Evolutionary conservation across 2,797 vertebrate genomes (phyloP).

Genomic region (Botia kubotai): DNA sequence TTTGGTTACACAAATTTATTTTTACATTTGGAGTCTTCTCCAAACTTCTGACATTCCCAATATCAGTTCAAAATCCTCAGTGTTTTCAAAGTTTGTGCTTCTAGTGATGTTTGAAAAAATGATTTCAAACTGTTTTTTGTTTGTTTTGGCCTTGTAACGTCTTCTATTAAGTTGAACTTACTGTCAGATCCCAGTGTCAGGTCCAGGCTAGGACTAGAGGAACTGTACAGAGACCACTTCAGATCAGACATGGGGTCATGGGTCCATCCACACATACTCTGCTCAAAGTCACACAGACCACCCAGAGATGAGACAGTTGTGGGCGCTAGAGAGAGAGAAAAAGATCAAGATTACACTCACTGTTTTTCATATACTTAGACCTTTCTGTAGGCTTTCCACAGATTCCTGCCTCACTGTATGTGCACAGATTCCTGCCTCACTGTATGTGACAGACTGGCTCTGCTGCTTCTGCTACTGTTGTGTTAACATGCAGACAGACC

Average conservation of each 20-base stretch:
- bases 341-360: constrained; percentile 59
- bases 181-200: constrained; percentile 73
- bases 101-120: neutral
- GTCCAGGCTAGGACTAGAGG: constrained; percentile 73
- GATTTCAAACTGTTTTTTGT: neutral
- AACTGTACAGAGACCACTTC: constrained; percentile 85
- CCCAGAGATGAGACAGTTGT: constrained; percentile 75
- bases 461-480: neutral
- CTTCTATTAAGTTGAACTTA: constrained; percentile 62
- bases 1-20: too few species aligned
- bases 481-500: constrained; percentile 35
- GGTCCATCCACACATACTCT: constrained; percentile 90
- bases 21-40: neutral
- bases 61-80: neutral
- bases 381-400: constrained; percentile 51
- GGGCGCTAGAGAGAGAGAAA: constrained; percentile 62
- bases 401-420: neutral
- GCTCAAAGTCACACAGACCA: constrained; percentile 93
- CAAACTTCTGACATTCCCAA: neutral
- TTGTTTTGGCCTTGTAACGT: neutral
- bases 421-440: neutral
- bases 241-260: constrained; percentile 87
- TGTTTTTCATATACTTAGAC: constrained; percentile 59
- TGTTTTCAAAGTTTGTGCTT: neutral
- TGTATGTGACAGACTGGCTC: neutral